These are phyloP conservation scores for Decapterus maruadsi DNA, from an alignment of 2,797 vertebrate genomes.

Conservation along the genomic window DNA sequence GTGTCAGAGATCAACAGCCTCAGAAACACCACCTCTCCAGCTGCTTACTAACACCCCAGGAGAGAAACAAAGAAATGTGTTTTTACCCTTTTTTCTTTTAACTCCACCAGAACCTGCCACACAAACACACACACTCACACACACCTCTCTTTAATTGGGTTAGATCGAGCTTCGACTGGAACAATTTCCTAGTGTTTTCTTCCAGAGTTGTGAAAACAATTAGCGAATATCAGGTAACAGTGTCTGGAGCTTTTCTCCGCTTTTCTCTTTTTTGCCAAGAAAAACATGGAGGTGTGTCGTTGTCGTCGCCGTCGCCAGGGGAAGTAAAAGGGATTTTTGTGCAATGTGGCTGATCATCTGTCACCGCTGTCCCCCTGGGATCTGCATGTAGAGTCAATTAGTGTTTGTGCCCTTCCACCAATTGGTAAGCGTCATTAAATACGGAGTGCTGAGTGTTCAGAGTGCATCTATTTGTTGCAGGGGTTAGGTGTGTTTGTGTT, in stretches of 20 bases:
- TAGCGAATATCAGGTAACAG: slow-evolving; percentile 35
- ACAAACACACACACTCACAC: slow-evolving; percentile 28
- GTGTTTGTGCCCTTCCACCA: slow-evolving; percentile 41
- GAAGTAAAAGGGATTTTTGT: slow-evolving; percentile 43
- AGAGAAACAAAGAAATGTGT: slow-evolving; percentile 36
- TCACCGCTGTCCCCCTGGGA: slow-evolving; percentile 54
- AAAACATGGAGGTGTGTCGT: slow-evolving; percentile 4
- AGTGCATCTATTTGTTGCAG: slow-evolving; percentile 11
- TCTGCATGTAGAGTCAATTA: slow-evolving; percentile 62
- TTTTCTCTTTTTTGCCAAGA: neutral
- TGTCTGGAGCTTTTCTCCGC: slow-evolving; percentile 8
- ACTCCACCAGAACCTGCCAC: slow-evolving; percentile 17
- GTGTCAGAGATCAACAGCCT: slow-evolving; percentile 50
- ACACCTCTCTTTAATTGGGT: slow-evolving; percentile 51
- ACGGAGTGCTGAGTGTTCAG: slow-evolving; percentile 20
- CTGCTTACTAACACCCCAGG: slow-evolving; percentile 30
- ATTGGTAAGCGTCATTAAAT: slow-evolving; percentile 58
- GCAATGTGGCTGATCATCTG: slow-evolving; percentile 62
- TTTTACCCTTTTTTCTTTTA: neutral
- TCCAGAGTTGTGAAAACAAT: slow-evolving; percentile 54
- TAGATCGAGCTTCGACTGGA: slow-evolving; percentile 30
- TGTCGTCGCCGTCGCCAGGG: slow-evolving; percentile 7
- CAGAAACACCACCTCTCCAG: slow-evolving; percentile 54
- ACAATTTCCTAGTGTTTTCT: slow-evolving; percentile 3
- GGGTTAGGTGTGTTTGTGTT: slow-evolving; percentile 18